Evolutionary conservation across 2,113 vertebrate species (phyloP), one percentile per base, ranked within the genome.

Genomic region (Proterorhinus semilunaris): DNA sequence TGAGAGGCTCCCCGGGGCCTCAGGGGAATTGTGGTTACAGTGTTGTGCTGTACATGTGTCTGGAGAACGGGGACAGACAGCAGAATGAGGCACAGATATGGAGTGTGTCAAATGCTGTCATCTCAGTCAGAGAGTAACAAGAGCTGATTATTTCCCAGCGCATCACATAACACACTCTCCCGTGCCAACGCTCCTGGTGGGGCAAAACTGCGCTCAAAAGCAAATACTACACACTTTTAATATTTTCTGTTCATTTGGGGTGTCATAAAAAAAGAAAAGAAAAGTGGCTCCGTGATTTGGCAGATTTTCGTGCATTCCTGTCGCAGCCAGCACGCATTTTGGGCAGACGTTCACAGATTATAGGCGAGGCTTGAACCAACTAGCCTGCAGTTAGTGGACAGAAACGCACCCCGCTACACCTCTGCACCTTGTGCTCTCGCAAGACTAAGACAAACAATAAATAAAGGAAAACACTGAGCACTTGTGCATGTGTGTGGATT

Each of bases 1-100:
- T 78, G 69, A 83, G 84, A 87, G 69, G 77, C 75, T 83, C 64
- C 78, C 46, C 43, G 71, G 62, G 77, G 17, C 69, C 82, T 74
- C 82, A 16, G 62, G 85, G 83, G 83, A 74, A 66, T 88, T 86
- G 83, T 72, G 83, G 84, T 88, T 83, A 78, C 86, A 82, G 17
- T 86, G 79, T 83, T 87, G 87, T 87, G 62, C 72, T 83, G 78
- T 83, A 78, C 86, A 87, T 85, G 81, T 88, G 86, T 87, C 88
- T 88, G 86, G 79, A 87, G 83, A 85, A 48, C 43, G 72, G 62
- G 64, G 67, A 49, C 42, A 82, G 76, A 83, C 69, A 72, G 53
- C 69, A 17, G 48, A 66, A 75, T 50, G 72, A 76, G 73, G 54
- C 13, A 16, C 44, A 64, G 59, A 44, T 62, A 67, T 27, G 68